Percentiles rank a stretch among this genome's conserved stretches.
Evolutionary conservation across 2,888 invertebrate species (phyloP).

Genomic region (Melanophora roralis): DNA sequence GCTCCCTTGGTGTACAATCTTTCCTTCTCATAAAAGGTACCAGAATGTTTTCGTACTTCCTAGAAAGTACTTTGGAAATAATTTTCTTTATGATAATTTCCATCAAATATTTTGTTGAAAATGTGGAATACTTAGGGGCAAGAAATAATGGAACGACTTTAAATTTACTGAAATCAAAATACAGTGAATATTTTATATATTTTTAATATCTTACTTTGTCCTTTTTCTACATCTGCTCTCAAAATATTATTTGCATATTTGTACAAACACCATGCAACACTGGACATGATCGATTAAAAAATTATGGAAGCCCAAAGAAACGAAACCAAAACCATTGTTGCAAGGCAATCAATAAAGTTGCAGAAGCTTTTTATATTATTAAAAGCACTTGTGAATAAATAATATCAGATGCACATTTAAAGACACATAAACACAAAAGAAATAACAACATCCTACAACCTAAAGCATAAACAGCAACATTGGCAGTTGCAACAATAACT

Average conservation of each 20-base stretch:
- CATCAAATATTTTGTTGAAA: too few relatives aligned
- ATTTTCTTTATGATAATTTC: too few relatives aligned
- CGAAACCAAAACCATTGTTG: slow-evolving; percentile 51
- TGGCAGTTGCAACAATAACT: slow-evolving; percentile 11
- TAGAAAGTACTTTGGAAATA: too few relatives aligned
- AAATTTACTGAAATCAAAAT: too few relatives aligned
- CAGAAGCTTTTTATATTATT: slow-evolving; percentile 58
- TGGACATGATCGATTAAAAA: slow-evolving; percentile 7
- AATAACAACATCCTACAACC: slow-evolving; percentile 22
- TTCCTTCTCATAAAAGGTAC: too few relatives aligned
- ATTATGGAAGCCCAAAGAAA: slow-evolving; percentile 13
- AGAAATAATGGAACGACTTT: too few relatives aligned
- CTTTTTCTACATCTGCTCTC: too few relatives aligned
- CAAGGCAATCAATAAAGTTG: slow-evolving; percentile 58
- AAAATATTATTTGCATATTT: not conserved
- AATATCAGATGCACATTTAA: slow-evolving; percentile 43
- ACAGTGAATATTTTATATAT: too few relatives aligned
- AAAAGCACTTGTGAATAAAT: slow-evolving; percentile 56
- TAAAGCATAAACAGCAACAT: slow-evolving; percentile 10
- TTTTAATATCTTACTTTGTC: too few relatives aligned
- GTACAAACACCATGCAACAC: slow-evolving; percentile 3
- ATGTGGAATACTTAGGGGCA: too few relatives aligned
- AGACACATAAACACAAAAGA: slow-evolving; percentile 7
- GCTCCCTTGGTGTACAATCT: too few relatives aligned
- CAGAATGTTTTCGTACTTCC: too few relatives aligned